phyloP scores from a whole-genome alignment of 2,113 vertebrate species.

The Tachysurus fulvidraco region DNA sequence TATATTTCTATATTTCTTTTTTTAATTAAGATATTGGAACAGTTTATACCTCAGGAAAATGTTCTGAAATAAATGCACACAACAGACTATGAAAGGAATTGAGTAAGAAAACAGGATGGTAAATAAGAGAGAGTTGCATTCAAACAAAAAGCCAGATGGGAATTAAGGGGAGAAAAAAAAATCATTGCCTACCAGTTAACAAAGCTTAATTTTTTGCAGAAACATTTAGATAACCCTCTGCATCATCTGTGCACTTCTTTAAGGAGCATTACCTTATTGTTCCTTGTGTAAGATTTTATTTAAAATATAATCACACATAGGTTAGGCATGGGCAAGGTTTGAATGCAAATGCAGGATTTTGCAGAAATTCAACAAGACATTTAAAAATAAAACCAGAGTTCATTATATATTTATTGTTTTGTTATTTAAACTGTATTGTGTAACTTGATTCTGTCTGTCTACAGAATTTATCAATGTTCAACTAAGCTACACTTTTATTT shows the following conservation, averaged over 20 bases:
- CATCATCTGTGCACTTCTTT: background rate
- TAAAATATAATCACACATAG: background rate
- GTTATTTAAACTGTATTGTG: too few relatives aligned
- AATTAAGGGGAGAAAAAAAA: background rate
- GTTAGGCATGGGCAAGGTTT: background rate
- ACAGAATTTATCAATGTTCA: background rate
- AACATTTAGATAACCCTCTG: background rate
- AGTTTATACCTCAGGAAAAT: background rate
- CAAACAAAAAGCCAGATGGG: background rate
- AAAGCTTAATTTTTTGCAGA: background rate
- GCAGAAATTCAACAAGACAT: background rate
- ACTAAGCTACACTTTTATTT: background rate
- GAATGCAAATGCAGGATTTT: background rate
- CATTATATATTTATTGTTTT: too few relatives aligned
- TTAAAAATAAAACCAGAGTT: background rate
- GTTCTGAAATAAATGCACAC: background rate
- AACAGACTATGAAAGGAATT: background rate
- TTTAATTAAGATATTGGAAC: background rate
- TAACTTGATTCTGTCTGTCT: background rate
- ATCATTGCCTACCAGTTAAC: background rate
- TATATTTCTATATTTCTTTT: background rate
- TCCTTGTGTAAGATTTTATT: background rate
- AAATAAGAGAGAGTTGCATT: constrained; percentile 10
- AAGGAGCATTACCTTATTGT: background rate
- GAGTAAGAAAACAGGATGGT: background rate